Evolutionary conservation across 2,113 vertebrate species (phyloP).

Genomic region (Aphyosemion australe): DNA sequence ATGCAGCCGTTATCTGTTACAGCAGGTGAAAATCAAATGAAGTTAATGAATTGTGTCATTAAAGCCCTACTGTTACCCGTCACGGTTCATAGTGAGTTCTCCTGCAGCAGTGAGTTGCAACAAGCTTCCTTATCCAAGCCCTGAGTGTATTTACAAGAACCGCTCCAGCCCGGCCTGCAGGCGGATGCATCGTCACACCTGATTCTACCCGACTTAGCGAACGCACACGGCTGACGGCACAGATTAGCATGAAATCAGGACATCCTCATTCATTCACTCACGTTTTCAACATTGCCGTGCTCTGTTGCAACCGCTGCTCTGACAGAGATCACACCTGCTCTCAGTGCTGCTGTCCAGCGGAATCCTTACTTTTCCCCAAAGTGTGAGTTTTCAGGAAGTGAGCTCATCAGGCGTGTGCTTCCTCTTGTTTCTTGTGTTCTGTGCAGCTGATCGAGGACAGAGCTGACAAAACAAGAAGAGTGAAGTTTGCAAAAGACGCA

Average conservation of each 20-base stretch:
- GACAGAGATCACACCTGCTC: neutral
- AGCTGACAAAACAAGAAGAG: conserved; percentile 14
- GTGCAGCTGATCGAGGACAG: neutral
- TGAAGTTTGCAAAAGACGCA: conserved; percentile 4
- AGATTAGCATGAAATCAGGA: conserved; percentile 9
- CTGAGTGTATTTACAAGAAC: neutral
- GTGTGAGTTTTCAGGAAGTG: conserved; percentile 23
- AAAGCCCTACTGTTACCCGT: neutral
- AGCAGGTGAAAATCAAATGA: too few relatives aligned
- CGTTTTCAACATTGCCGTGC: conserved; percentile 2
- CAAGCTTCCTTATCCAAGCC: neutral
- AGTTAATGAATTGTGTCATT: too few relatives aligned
- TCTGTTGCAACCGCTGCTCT: conserved; percentile 4
- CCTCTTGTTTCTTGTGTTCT: neutral
- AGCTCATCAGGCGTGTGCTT: conserved; percentile 11
- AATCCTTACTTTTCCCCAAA: conserved; percentile 16
- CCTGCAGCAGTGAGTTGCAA: neutral
- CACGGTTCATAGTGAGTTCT: neutral
- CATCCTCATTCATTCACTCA: neutral
- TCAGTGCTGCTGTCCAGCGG: neutral
- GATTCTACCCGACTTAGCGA: conserved; percentile 19
- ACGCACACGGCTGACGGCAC: neutral
- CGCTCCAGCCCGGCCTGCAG: conserved; percentile 6
- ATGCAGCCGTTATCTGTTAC: too few relatives aligned
- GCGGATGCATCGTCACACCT: conserved; percentile 7